phyloP scores from a whole-genome alignment of 2,797 vertebrate genomes.

The Channa striata region DNA sequence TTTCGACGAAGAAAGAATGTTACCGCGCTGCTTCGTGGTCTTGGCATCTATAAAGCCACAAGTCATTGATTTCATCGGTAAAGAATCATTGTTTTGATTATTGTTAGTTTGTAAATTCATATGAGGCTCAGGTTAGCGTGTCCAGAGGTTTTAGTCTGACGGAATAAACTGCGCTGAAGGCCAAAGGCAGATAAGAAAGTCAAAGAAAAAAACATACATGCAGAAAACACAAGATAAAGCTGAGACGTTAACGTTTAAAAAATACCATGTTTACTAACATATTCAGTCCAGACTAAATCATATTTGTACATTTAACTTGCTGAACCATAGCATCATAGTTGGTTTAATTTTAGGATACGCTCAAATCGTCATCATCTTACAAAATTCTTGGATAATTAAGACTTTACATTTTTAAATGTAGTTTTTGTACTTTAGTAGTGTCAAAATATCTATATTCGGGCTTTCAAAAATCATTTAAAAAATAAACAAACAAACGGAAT shows the following conservation, averaged over 20 bases:
- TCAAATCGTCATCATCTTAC: not conserved
- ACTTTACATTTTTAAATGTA: not conserved
- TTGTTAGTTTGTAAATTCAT: not conserved
- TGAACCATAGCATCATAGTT: not conserved
- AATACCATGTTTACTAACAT: not conserved
- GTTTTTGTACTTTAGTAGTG: not conserved
- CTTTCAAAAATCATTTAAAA: not conserved
- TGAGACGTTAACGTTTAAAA: not conserved
- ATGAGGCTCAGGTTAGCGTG: constrained; percentile 1
- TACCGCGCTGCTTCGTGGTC: not conserved
- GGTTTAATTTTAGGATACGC: constrained; percentile 2
- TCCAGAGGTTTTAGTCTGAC: not conserved
- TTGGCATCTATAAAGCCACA: not conserved
- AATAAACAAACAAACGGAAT: not conserved
- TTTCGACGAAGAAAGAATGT: constrained; percentile 14
- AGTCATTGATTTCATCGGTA: not conserved
- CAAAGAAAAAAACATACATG: not conserved
- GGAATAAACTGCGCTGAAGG: constrained; percentile 15
- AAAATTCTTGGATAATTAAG: not conserved
- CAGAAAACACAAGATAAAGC: constrained; percentile 20
- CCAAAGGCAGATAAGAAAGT: constrained; percentile 29
- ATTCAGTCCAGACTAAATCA: not conserved
- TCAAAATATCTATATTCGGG: not conserved
- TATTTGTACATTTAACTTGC: not conserved
- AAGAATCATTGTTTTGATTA: constrained; percentile 5